phyloP scores from a whole-genome alignment of 2,113 vertebrate species.

The Centropristis striata region DNA sequence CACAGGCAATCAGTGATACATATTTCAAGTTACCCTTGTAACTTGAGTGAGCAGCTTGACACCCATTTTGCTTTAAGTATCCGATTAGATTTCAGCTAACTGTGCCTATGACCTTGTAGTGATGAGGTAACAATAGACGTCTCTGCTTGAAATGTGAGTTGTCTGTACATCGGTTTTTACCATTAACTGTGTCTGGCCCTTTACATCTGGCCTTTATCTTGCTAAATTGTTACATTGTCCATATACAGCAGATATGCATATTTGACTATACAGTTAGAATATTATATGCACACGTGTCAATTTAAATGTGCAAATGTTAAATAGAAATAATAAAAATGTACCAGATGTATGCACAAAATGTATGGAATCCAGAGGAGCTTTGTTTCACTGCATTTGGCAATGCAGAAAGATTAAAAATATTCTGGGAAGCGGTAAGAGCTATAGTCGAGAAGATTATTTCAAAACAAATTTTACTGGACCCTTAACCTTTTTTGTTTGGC shows the following conservation, averaged over 20 bases:
- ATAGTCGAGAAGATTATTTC: too few species aligned
- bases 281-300: background rate
- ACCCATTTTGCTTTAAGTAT: conserved; percentile 18
- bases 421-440: too few species aligned
- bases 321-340: too few species aligned
- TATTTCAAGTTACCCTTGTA: conserved; percentile 35
- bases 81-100: conserved; percentile 44
- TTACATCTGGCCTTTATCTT: conserved; percentile 13
- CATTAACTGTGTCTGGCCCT: background rate
- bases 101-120: conserved; percentile 46
- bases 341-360: too few species aligned
- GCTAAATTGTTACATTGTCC: background rate
- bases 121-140: conserved; percentile 31
- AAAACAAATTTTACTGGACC: too few species aligned
- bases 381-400: too few species aligned
- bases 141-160: conserved; percentile 27
- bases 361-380: too few species aligned
- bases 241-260: background rate
- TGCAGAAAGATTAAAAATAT: too few species aligned
- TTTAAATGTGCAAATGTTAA: background rate
- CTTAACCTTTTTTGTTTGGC: too few species aligned
- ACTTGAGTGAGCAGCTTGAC: conserved; percentile 45
- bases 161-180: conserved; percentile 28
- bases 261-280: background rate
- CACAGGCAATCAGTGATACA: background rate